Conservation (phyloP, 1,140 invertebrate genomes). For the Orussus abietinus region DNA sequence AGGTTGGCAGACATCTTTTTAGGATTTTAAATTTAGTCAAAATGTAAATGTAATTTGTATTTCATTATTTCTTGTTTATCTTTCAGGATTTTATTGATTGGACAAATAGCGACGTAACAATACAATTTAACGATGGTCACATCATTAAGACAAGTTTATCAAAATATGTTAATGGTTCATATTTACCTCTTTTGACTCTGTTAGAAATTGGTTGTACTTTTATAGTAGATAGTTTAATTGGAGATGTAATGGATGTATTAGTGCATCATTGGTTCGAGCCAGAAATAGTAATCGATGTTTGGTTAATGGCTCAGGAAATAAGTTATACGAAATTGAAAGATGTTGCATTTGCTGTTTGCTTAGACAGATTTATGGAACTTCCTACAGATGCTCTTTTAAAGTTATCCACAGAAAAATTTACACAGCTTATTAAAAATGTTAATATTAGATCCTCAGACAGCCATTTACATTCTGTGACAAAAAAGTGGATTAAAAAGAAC, state of each 20-base stretch:
- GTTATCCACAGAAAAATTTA: slow-evolving; percentile 18
- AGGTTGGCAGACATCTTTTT: slow-evolving; percentile 19
- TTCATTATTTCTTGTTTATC: slow-evolving; percentile 13
- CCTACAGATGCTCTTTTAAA: slow-evolving; percentile 11
- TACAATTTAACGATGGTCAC: neutral
- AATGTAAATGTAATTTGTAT: neutral
- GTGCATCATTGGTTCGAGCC: slow-evolving; percentile 17
- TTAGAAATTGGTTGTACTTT: slow-evolving; percentile 29
- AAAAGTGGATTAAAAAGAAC: slow-evolving; percentile 11
- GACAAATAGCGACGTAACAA: slow-evolving; percentile 15
- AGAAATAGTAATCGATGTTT: slow-evolving; percentile 24
- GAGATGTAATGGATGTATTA: slow-evolving; percentile 21
- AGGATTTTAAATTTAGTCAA: slow-evolving; percentile 1
- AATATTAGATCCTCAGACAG: slow-evolving; percentile 17
- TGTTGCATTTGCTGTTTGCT: slow-evolving; percentile 22
- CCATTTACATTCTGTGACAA: neutral
- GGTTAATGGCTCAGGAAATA: slow-evolving; percentile 28
- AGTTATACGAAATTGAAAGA: slow-evolving; percentile 17
- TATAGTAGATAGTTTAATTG: slow-evolving; percentile 22
- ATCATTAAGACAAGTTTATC: slow-evolving; percentile 16
- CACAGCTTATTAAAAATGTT: slow-evolving; percentile 23
- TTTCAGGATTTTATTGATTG: slow-evolving; percentile 29
- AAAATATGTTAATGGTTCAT: slow-evolving; percentile 18
- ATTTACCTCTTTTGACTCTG: slow-evolving; percentile 19
- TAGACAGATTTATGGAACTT: slow-evolving; percentile 30